Percentiles rank a stretch among this genome's conserved stretches.
These are phyloP conservation scores for Ophthalmolycus amberensis DNA, from an alignment of 2,113 vertebrate genomes.

Conservation along the genomic window DNA sequence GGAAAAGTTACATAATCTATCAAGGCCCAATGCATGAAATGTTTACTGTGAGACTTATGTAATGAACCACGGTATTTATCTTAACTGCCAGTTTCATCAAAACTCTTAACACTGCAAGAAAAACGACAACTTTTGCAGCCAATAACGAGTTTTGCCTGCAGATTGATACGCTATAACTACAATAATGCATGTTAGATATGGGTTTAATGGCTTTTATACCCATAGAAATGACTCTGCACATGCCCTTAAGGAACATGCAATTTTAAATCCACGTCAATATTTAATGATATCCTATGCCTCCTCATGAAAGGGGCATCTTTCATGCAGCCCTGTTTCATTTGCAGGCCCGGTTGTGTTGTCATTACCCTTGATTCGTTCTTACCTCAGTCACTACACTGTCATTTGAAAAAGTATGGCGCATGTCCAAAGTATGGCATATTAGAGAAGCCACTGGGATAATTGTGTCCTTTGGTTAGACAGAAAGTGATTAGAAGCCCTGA, in stretches of 20 bases:
- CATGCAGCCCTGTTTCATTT: slow-evolving; percentile 38
- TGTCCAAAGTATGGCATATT: slow-evolving; percentile 48
- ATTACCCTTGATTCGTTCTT: slow-evolving; percentile 66
- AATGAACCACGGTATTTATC: neutral
- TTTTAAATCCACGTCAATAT: slow-evolving; percentile 63
- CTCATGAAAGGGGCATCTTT: slow-evolving; percentile 30
- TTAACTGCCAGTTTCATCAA: neutral
- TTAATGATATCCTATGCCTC: slow-evolving; percentile 54
- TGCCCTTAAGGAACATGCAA: slow-evolving; percentile 41
- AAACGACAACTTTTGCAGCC: neutral
- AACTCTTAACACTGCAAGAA: neutral
- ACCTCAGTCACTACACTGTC: slow-evolving; percentile 30
- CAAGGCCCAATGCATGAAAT: slow-evolving; percentile 44
- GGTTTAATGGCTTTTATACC: slow-evolving; percentile 1
- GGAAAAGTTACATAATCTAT: slow-evolving; percentile 66
- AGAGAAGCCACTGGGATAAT: slow-evolving; percentile 18
- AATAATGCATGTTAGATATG: slow-evolving; percentile 14
- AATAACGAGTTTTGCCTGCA: neutral
- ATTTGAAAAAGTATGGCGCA: slow-evolving; percentile 48
- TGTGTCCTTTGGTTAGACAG: slow-evolving; percentile 17
- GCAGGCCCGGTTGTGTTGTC: slow-evolving; percentile 35
- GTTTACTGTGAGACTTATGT: slow-evolving; percentile 24
- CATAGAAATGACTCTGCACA: slow-evolving; percentile 33
- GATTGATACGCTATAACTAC: neutral
- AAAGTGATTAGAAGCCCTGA: slow-evolving; percentile 1